Conservation (phyloP, 2,888 invertebrate genomes). For the Sarcophaga caerulescens region DNA sequence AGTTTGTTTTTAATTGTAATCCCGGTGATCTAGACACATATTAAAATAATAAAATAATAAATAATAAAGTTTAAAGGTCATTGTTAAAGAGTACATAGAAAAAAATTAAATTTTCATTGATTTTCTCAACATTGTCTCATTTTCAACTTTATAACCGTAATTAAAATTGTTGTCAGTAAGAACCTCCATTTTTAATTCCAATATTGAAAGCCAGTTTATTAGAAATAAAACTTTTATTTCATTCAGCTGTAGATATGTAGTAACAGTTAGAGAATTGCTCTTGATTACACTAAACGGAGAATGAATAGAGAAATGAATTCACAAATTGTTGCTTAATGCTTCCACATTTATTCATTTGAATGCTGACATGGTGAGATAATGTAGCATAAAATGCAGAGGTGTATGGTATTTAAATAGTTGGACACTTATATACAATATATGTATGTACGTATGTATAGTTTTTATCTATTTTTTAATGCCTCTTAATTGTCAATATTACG, state of each 20-base stretch:
- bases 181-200: constrained; percentile 34
- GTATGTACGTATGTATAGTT: not conserved
- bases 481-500: not conserved
- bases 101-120: constrained; percentile 6
- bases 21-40: constrained; percentile 16
- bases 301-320: too few species aligned
- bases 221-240: constrained; percentile 43
- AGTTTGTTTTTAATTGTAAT: too few species aligned
- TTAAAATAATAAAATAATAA: too few species aligned
- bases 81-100: not conserved
- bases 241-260: not conserved
- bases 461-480: not conserved
- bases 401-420: too few species aligned
- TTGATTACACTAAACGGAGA: too few species aligned
- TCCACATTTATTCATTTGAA: too few species aligned
- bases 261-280: not conserved
- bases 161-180: constrained; percentile 43
- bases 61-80: constrained; percentile 33
- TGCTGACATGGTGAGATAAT: too few species aligned
- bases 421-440: too few species aligned
- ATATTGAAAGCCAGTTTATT: constrained; percentile 32
- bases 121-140: not conserved
- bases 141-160: constrained; percentile 13
- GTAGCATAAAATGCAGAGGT: too few species aligned
- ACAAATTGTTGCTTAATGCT: too few species aligned